Evolutionary conservation across 2,888 invertebrate genomes (phyloP).

Genomic region (Cryptocephalus primarius): DNA sequence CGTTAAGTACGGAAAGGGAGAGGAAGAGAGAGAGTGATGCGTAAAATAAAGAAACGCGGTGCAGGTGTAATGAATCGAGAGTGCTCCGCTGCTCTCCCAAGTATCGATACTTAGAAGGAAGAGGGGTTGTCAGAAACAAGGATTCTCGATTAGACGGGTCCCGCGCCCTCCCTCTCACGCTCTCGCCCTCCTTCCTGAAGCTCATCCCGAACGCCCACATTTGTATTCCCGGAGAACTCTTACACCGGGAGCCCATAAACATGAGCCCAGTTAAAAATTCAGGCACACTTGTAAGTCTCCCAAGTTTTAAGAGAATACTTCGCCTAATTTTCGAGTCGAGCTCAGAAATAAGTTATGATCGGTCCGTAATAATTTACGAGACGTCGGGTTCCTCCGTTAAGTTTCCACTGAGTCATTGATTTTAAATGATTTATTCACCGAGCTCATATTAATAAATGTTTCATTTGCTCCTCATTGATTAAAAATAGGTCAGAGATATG

Average conservation of each 20-base stretch:
- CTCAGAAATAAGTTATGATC: constrained; percentile 9
- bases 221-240: constrained; percentile 21
- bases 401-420: too few relatives aligned
- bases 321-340: constrained; percentile 12
- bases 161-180: constrained; percentile 11
- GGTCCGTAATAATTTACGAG: background rate
- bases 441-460: too few relatives aligned
- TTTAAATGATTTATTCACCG: too few relatives aligned
- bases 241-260: constrained; percentile 19
- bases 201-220: constrained; percentile 13
- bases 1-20: too few relatives aligned
- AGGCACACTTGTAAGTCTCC: constrained; percentile 21
- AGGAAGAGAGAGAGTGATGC: too few relatives aligned
- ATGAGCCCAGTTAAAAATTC: constrained; percentile 22
- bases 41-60: too few relatives aligned
- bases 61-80: constrained; percentile 27
- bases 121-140: constrained; percentile 31
- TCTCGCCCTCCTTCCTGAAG: background rate
- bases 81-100: constrained; percentile 17
- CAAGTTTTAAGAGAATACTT: constrained; percentile 15
- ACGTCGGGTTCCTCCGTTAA: too few relatives aligned
- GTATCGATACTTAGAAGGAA: constrained; percentile 29
- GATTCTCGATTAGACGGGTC: constrained; percentile 33
- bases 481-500: too few relatives aligned
- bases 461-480: too few relatives aligned